A percentile compares a stretch with the other conserved stretches of the same genome.
Evolutionary conservation across 1,140 invertebrate genomes (phyloP).

Genomic region (Lamellibrachia luymesi): DNA sequence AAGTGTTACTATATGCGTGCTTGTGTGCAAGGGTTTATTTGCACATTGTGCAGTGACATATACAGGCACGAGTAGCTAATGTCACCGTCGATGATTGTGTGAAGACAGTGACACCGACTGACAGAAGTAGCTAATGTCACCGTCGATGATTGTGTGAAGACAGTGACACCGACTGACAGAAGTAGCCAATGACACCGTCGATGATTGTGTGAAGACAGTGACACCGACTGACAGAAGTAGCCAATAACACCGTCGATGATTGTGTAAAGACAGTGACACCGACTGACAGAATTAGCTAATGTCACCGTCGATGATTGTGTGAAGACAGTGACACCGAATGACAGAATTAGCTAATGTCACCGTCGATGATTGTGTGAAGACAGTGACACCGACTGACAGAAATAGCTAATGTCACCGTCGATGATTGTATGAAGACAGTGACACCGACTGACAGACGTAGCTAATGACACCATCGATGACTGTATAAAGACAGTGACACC

Average conservation of each 20-base stretch:
- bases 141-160: too few species aligned
- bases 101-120: too few species aligned
- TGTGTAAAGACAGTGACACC: neutral
- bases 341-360: too few species aligned
- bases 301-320: too few species aligned
- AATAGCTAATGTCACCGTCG: too few species aligned
- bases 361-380: too few species aligned
- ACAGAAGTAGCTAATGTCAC: too few species aligned
- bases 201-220: neutral
- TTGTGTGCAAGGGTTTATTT: neutral
- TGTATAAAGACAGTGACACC: too few species aligned
- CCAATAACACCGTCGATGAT: neutral
- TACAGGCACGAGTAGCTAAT: neutral
- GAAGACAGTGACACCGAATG: too few species aligned
- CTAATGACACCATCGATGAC: neutral
- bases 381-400: too few species aligned
- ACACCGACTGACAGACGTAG: neutral
- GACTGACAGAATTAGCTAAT: neutral
- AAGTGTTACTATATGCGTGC: constrained; percentile 23
- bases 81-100: neutral
- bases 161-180: too few species aligned
- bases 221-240: neutral
- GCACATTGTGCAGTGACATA: constrained; percentile 26
- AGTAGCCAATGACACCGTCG: too few species aligned
- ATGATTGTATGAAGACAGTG: neutral